Evolutionary conservation across 2,888 invertebrate species (phyloP).

Genomic region (Nymphalis urticae): DNA sequence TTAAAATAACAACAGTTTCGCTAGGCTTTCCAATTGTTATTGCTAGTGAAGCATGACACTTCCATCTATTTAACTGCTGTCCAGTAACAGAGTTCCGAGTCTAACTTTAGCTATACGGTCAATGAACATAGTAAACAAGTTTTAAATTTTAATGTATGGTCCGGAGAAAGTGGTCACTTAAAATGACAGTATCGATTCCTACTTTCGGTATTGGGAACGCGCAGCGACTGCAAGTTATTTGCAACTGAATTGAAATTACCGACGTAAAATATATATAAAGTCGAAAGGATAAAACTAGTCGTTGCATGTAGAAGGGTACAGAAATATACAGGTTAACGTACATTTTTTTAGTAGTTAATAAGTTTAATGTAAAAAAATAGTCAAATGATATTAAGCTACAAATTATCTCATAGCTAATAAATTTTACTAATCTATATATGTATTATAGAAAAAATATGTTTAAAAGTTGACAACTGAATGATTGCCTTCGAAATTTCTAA

Average conservation of each 20-base stretch:
- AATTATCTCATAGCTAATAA: too few relatives aligned
- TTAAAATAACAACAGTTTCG: conserved; percentile 49
- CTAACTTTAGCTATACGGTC: conserved; percentile 64
- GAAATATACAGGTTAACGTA: too few relatives aligned
- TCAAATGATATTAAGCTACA: too few relatives aligned
- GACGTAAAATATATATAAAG: not conserved
- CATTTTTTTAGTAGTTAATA: too few relatives aligned
- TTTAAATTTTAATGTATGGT: conserved; percentile 74
- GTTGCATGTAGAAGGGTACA: too few relatives aligned
- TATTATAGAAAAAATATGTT: too few relatives aligned
- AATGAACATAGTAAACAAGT: conserved; percentile 70
- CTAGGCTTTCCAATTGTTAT: conserved; percentile 61
- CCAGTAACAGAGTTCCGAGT: conserved; percentile 60
- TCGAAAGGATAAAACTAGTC: too few relatives aligned
- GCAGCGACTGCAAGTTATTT: conserved; percentile 48
- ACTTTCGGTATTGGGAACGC: conserved; percentile 62
- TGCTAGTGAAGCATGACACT: conserved; percentile 61
- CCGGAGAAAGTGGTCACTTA: conserved; percentile 68
- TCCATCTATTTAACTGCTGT: conserved; percentile 69
- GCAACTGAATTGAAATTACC: conserved; percentile 4
- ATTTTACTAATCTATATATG: too few relatives aligned
- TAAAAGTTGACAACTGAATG: too few relatives aligned
- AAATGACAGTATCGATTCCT: conserved; percentile 56
- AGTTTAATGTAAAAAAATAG: too few relatives aligned
- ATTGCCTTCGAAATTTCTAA: too few relatives aligned